A percentile compares a stretch with the other conserved stretches of the same genome.
phyloP scores from a whole-genome alignment of 2,888 invertebrate genomes.

The Malthinus seriepunctatus region DNA sequence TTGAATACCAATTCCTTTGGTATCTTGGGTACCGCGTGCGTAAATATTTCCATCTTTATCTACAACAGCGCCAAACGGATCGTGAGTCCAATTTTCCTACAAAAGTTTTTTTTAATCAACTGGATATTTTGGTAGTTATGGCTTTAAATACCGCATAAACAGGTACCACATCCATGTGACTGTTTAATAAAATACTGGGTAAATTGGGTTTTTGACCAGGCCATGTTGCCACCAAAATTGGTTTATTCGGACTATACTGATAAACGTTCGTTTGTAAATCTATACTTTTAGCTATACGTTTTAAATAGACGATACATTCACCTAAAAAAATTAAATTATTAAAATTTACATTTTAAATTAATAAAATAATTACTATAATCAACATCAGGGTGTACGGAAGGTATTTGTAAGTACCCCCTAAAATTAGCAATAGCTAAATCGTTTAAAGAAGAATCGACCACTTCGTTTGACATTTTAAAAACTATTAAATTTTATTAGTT shows the following conservation, averaged over 20 bases:
- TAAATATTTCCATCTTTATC: slow-evolving; percentile 85
- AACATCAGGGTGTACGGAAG: no score
- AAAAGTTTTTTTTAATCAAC: slow-evolving; percentile 32
- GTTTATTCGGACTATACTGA: slow-evolving; percentile 50
- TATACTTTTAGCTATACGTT: no score
- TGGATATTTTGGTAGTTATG: background rate
- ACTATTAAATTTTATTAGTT: no score
- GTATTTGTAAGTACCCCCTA: no score
- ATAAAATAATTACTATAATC: no score
- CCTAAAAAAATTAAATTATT: no score
- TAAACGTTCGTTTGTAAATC: no score
- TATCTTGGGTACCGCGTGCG: slow-evolving; percentile 77
- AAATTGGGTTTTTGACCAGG: slow-evolving; percentile 67
- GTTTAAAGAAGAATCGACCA: no score
- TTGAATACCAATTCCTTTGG: slow-evolving; percentile 84
- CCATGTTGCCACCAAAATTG: slow-evolving; percentile 81
- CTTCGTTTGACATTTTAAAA: no score
- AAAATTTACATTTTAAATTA: no score
- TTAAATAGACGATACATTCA: no score
- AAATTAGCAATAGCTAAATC: no score
- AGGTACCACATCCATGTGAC: slow-evolving; percentile 94
- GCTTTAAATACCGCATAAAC: slow-evolving; percentile 73
- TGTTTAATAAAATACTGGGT: slow-evolving; percentile 78
- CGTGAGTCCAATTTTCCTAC: slow-evolving; percentile 87
- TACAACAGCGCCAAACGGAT: slow-evolving; percentile 86